Base-by-base conservation (phyloP, 2,888 invertebrate species). In the Vannuccia rotundouncinata region DNA sequence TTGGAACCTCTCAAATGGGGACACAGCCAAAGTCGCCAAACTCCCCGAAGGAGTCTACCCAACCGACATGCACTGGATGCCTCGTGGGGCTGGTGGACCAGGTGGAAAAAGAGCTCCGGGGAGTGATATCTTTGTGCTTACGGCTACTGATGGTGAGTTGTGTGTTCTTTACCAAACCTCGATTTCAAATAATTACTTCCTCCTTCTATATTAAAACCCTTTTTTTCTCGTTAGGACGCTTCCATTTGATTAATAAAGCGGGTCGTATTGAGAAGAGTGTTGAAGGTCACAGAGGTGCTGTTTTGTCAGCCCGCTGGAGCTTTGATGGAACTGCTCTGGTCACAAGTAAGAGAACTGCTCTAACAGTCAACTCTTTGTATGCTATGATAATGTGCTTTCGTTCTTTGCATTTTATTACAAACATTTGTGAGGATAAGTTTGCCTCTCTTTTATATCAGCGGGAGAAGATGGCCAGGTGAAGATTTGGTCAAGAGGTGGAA, bases 381-480 rank as follows among this genome's bases (percentile, higher is more conserved):
- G n/a, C n/a, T n/a, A n/a, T n/a, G n/a, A n/a, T n/a, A n/a, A n/a
- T n/a, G n/a, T n/a, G n/a, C n/a, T n/a, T n/a, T n/a, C n/a, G n/a
- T n/a, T n/a, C n/a, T n/a, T n/a, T n/a, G n/a, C n/a, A n/a, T n/a
- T n/a, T n/a, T n/a, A n/a, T n/a, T n/a, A n/a, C n/a, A n/a, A n/a
- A n/a, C n/a, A n/a, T n/a, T n/a, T n/a, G n/a, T n/a, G n/a, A n/a
- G n/a, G n/a, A n/a, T n/a, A n/a, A n/a, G n/a, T n/a, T n/a, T 27
- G 25, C 5, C 22, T 81, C 31, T 13, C 45, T 45, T 5, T 45
- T 13, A 13, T 45, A 13, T 31, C 88, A 93, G 96, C 93, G 82
- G 97, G 97, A 0, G 98, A 99, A 90, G 99, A 99, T 89, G 99
- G 98, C 0, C 91, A 92, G 80, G 92, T 98, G 0, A 97, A 97